Conservation (phyloP, 2,888 invertebrate genomes). For the Torymus auratus region DNA sequence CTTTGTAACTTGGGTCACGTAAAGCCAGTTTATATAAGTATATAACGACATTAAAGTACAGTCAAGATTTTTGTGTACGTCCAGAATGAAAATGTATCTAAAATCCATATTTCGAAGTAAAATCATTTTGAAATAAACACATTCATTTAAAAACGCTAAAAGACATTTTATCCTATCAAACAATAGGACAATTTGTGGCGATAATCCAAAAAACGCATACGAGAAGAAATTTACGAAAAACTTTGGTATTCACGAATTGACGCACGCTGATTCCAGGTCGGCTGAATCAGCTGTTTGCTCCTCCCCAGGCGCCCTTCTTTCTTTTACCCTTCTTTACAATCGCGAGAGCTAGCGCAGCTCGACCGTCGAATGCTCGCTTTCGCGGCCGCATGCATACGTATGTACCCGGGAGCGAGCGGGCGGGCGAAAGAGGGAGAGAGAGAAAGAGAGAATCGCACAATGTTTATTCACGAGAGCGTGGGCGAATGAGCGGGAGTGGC, state of each 20-base stretch:
- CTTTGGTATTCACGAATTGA: not conserved
- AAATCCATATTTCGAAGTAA: no score
- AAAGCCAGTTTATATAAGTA: no score
- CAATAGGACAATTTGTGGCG: no score
- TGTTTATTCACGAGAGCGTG: conserved; percentile 57
- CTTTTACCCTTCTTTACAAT: conserved; percentile 21
- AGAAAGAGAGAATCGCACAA: conserved; percentile 3
- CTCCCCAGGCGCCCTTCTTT: not conserved
- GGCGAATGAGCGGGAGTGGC: conserved; percentile 63
- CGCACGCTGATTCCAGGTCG: not conserved
- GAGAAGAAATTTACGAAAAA: no score
- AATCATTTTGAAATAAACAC: no score
- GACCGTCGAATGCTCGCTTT: not conserved
- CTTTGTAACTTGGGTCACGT: no score
- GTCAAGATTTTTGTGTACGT: no score
- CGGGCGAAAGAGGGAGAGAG: not conserved
- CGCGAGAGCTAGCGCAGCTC: conserved; percentile 28
- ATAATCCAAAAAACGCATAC: no score
- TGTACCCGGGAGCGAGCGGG: not conserved
- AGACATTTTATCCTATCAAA: no score
- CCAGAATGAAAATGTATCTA: no score
- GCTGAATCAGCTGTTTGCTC: conserved; percentile 32
- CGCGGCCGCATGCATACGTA: not conserved
- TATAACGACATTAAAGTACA: no score
- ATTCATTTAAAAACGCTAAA: no score